Percentiles rank a stretch among this genome's conserved stretches.
Evolutionary conservation across 2,797 vertebrate species (phyloP).

Genomic region (Coregonus sp.): DNA sequence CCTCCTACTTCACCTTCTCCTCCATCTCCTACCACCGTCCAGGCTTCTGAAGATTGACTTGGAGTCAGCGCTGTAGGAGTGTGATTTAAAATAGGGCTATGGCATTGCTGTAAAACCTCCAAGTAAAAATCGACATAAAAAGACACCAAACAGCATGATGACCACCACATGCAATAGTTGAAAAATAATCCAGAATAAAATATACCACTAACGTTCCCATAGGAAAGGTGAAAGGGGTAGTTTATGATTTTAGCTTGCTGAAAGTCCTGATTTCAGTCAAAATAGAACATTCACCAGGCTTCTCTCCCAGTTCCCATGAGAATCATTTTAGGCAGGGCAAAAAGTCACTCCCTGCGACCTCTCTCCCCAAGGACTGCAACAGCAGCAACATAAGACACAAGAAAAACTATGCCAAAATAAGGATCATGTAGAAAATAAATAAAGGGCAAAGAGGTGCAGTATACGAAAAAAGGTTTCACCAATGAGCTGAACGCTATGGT

Average conservation of each 20-base stretch:
- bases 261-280: conserved; percentile 15
- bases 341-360: conserved; percentile 53
- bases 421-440: conserved; percentile 53
- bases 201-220: conserved; percentile 29
- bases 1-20: not conserved
- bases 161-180: not conserved
- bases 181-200: not conserved
- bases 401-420: conserved; percentile 52
- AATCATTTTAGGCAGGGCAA: conserved; percentile 62
- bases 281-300: conserved; percentile 25
- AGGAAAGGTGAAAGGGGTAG: conserved; percentile 54
- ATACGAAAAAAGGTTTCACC: not conserved
- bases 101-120: not conserved
- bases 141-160: not conserved
- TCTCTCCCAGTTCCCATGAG: conserved; percentile 68
- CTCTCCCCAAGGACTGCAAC: conserved; percentile 35
- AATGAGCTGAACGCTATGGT: not conserved
- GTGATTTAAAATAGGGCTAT: not conserved
- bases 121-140: not conserved
- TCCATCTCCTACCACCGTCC: not conserved
- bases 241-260: conserved; percentile 40
- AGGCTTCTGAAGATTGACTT: not conserved
- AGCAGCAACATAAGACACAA: conserved; percentile 18
- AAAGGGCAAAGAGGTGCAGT: not conserved
- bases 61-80: not conserved